Evolutionary conservation across 2,888 invertebrate species (phyloP), one percentile per base, ranked within the genome.

Genomic region (Scotopteryx bipunctaria): DNA sequence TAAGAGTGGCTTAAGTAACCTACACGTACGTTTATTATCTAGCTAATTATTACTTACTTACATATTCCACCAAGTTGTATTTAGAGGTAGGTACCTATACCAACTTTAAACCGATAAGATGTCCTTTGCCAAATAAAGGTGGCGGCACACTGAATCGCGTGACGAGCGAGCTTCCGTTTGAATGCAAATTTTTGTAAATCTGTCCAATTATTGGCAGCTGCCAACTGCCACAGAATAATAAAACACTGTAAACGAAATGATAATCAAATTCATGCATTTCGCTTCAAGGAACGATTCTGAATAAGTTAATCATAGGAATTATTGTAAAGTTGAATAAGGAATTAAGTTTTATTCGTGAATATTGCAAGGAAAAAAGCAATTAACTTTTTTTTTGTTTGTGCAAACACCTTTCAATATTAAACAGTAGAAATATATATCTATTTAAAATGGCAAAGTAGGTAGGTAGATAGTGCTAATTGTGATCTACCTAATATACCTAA

Each of bases 171-270:
- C 52, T 62, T 62, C 62, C 62, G 62, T 52, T 57, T 47, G 8
- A 63, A 81, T 83, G 82, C 73, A 78, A 78, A 77, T 83, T 79
- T 76, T 69, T 57, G 66, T 60, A 73, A 83, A 83, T 82, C 80
- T 73, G 63, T 66, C 69, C 71, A 78, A 78, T 78, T 75, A 75
- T 68, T 71, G 71, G 80, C 85, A 84, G 83, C 83, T 83, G 84
- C 63, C 64, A 42, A 43, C 40, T 55, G 44, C 35, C 32, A 32
- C 36, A 21, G 44, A 44, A 38, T 43, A 40, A 37, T 23, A 35
- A 21, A 19, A 9, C 6, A 27, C 25, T 21, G 25, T 33, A 47
- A 45, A 46, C 42, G 31, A 52, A 64, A 72, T 73, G 69, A 76
- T 76, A 77, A 73, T 73, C 60, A 69, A 73, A 78, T 80, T 78